Evolutionary conservation across 2,113 vertebrate species (phyloP).

Genomic region (Protomyctophum bolini): DNA sequence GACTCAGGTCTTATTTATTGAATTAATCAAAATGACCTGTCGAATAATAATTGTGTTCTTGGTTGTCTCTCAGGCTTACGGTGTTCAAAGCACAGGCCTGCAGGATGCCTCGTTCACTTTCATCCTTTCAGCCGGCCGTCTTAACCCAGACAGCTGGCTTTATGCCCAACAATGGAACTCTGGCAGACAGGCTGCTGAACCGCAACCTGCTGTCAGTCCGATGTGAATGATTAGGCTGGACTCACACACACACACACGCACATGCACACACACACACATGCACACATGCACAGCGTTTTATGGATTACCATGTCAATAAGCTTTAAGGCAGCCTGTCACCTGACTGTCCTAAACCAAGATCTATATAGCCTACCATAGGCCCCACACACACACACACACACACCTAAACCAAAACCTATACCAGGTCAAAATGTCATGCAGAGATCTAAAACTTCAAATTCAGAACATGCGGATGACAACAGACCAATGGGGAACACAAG

Average conservation of each 20-base stretch:
- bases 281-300: constrained; percentile 11
- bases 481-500: neutral
- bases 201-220: constrained; percentile 63
- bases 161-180: constrained; percentile 62
- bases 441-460: too few species aligned
- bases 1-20: too few species aligned
- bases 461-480: neutral
- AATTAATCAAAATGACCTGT: too few species aligned
- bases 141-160: constrained; percentile 62
- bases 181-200: constrained; percentile 67
- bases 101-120: constrained; percentile 33
- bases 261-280: constrained; percentile 28
- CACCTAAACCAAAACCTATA: neutral
- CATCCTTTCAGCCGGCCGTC: constrained; percentile 37
- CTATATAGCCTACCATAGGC: constrained; percentile 1
- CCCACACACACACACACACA: neutral
- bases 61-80: neutral
- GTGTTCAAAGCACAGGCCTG: constrained; percentile 15
- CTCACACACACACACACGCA: constrained; percentile 8
- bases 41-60: too few species aligned
- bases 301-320: constrained; percentile 48
- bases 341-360: constrained; percentile 24
- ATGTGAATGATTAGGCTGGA: constrained; percentile 66
- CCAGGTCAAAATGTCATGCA: neutral
- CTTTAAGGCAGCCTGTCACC: constrained; percentile 39